A percentile compares a stretch with the other conserved stretches of the same genome.
Conservation (phyloP, 2,797 vertebrate genomes). For the Tangara arthus region DNA sequence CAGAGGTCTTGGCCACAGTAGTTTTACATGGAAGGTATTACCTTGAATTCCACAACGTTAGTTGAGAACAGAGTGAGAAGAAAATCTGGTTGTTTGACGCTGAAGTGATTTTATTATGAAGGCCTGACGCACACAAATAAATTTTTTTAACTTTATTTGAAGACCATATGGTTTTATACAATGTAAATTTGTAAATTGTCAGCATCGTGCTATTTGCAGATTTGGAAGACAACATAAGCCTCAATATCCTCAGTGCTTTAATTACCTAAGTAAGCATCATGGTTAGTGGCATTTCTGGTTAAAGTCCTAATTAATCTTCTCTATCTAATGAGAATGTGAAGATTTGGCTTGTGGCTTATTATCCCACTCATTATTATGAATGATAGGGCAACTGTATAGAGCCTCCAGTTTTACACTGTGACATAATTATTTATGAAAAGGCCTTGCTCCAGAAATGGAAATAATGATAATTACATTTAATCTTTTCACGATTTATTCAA, state of each 20-base stretch:
- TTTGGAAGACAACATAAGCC: not conserved
- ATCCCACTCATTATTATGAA: conserved; percentile 71
- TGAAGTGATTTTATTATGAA: not conserved
- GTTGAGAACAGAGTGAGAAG: not conserved
- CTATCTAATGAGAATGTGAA: conserved; percentile 59
- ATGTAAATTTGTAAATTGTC: not conserved
- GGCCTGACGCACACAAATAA: not conserved
- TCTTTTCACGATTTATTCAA: conserved; percentile 57
- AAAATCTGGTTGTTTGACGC: not conserved
- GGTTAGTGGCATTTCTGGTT: conserved; percentile 63
- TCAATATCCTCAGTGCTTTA: not conserved
- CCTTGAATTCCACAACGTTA: not conserved
- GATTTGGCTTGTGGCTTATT: conserved; percentile 63
- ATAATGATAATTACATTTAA: conserved; percentile 76
- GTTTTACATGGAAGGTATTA: not conserved
- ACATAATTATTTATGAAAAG: conserved; percentile 77
- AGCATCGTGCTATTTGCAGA: not conserved
- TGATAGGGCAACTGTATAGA: conserved; percentile 54
- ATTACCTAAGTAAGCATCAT: conserved; percentile 50
- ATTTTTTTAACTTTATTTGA: not conserved
- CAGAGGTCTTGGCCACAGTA: not conserved
- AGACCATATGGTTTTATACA: not conserved
- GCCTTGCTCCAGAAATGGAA: conserved; percentile 69
- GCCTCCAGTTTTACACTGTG: conserved; percentile 49
- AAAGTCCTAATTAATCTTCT: conserved; percentile 69